Percentiles rank a stretch among this genome's conserved stretches.
These are phyloP conservation scores for Pachliopta kotzebuea DNA, from an alignment of 2,888 invertebrate species.

Conservation along the genomic window DNA sequence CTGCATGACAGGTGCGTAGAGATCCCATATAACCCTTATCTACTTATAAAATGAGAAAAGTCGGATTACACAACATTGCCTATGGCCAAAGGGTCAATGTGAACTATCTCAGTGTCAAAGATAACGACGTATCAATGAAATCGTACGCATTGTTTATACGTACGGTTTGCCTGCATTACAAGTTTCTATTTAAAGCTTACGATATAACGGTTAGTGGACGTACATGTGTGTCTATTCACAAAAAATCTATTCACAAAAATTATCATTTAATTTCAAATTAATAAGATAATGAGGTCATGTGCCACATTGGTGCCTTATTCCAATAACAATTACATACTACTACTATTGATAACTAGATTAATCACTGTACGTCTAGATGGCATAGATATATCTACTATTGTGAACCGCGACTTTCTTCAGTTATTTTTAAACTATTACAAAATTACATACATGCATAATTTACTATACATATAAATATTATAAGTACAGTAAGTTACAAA, in stretches of 20 bases:
- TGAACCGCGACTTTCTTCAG: too few relatives aligned
- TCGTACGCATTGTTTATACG: conserved; percentile 4
- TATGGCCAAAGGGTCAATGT: conserved; percentile 19
- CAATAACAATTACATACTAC: background rate
- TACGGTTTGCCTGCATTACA: background rate
- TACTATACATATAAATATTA: too few relatives aligned
- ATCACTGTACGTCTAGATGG: background rate
- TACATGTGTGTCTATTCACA: background rate
- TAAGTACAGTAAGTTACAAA: too few relatives aligned
- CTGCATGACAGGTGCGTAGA: too few relatives aligned
- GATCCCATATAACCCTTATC: too few relatives aligned
- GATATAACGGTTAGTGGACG: background rate
- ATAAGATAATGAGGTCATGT: background rate
- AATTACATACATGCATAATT: too few relatives aligned
- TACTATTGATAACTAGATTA: background rate
- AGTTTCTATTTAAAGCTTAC: background rate
- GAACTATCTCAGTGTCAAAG: conserved; percentile 32
- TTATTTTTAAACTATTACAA: too few relatives aligned
- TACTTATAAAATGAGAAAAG: too few relatives aligned
- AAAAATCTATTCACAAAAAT: too few relatives aligned
- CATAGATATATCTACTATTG: background rate
- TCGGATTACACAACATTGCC: background rate
- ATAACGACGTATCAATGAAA: conserved; percentile 15
- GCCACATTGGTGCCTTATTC: background rate
- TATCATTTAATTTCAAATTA: background rate